phyloP scores from a whole-genome alignment of 2,797 vertebrate genomes.

The Falco novaeseelandiae region DNA sequence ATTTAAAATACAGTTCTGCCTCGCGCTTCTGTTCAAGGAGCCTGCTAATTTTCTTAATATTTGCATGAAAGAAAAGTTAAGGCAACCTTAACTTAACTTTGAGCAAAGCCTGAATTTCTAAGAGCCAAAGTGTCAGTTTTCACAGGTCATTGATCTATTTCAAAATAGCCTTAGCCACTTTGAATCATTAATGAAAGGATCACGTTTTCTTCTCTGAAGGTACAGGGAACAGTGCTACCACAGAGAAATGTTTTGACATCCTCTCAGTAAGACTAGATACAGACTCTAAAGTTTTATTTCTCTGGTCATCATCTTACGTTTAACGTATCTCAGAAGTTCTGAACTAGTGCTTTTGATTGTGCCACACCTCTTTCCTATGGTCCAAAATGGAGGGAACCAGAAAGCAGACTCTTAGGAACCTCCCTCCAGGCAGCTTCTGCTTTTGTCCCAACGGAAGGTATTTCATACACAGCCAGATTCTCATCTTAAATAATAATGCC shows the following conservation, averaged over 20 bases:
- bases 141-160: conserved; percentile 25
- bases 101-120: neutral
- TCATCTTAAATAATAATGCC: neutral
- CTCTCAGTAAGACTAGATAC: neutral
- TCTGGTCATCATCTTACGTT: neutral
- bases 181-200: conserved; percentile 52
- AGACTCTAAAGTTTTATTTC: neutral
- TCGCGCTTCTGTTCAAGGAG: neutral
- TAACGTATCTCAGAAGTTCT: neutral
- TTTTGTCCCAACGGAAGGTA: neutral
- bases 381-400: neutral
- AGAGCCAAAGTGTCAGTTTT: conserved; percentile 13
- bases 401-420: neutral
- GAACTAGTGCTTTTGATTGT: neutral
- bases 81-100: conserved; percentile 15
- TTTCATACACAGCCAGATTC: neutral
- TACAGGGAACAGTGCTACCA: neutral
- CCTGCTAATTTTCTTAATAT: neutral
- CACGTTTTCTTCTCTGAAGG: neutral
- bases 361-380: neutral
- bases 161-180: neutral
- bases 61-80: neutral
- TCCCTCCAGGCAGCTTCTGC: neutral
- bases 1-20: neutral
- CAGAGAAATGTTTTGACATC: neutral